These are phyloP conservation scores for Ornithoptera priamus DNA, from an alignment of 2,888 invertebrate genomes.

Conservation along the genomic window DNA sequence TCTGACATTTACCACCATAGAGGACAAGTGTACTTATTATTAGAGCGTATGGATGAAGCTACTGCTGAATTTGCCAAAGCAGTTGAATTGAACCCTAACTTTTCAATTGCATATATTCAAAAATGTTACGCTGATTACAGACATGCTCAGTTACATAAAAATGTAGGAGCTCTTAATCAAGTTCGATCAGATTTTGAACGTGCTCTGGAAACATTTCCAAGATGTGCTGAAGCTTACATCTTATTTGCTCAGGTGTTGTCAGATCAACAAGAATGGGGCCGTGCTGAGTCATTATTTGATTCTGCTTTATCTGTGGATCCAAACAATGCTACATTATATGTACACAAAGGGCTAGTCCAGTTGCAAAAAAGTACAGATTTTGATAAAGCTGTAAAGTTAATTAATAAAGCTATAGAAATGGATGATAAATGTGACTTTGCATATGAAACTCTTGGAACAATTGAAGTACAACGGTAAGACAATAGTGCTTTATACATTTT, in stretches of 20 bases:
- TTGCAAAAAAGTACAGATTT: slow-evolving; percentile 93
- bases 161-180: slow-evolving; percentile 81
- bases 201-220: slow-evolving; percentile 88
- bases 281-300: slow-evolving; percentile 90
- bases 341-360: slow-evolving; percentile 91
- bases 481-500: background rate
- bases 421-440: slow-evolving; percentile 97
- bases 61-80: slow-evolving; percentile 90
- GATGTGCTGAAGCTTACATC: slow-evolving; percentile 92
- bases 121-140: slow-evolving; percentile 94
- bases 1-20: slow-evolving; percentile 96
- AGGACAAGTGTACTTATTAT: slow-evolving; percentile 91
- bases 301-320: slow-evolving; percentile 91
- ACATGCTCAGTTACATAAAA: slow-evolving; percentile 81
- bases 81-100: slow-evolving; percentile 89
- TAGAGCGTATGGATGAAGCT: slow-evolving; percentile 91
- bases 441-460: slow-evolving; percentile 95
- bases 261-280: slow-evolving; percentile 90
- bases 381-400: slow-evolving; percentile 86
- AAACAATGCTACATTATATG: slow-evolving; percentile 90
- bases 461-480: slow-evolving; percentile 93
- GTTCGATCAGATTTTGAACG: slow-evolving; percentile 87
- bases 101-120: slow-evolving; percentile 92
- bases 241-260: slow-evolving; percentile 94
- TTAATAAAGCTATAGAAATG: slow-evolving; percentile 90